Evolutionary conservation across 1,140 invertebrate genomes (phyloP).

Genomic region (Tetramorium alpestre): DNA sequence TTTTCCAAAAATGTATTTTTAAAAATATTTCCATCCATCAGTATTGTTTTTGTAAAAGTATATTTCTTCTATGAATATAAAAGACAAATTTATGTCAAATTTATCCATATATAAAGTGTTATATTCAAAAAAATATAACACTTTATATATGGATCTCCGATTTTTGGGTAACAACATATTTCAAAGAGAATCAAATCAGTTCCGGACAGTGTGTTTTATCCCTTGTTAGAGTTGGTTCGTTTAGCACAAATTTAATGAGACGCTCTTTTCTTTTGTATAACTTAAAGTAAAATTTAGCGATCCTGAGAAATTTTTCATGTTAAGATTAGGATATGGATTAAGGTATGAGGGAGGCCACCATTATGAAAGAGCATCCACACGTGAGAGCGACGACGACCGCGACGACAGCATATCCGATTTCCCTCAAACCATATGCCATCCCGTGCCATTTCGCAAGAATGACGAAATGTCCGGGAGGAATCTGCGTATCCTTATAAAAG

Average conservation of each 20-base stretch:
- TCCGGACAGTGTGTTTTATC: background rate
- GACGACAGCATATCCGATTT: constrained; percentile 47
- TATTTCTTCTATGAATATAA: background rate
- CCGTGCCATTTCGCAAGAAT: background rate
- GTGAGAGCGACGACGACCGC: constrained; percentile 20
- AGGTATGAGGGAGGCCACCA: background rate
- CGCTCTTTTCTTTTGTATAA: background rate
- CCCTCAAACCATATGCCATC: constrained; percentile 23
- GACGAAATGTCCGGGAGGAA: constrained; percentile 61
- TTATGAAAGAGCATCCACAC: constrained; percentile 26
- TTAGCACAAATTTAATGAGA: background rate
- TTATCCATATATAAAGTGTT: background rate
- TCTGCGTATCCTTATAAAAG: constrained; percentile 67
- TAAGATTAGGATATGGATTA: constrained; percentile 11
- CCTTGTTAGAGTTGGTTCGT: background rate
- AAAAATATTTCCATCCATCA: background rate
- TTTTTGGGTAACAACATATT: background rate
- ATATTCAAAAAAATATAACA: background rate
- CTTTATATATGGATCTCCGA: background rate
- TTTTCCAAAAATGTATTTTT: background rate
- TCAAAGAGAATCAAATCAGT: background rate
- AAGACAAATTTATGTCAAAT: background rate
- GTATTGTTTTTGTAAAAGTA: background rate
- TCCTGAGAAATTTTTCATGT: constrained; percentile 1
- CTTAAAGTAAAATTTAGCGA: background rate